Base-by-base conservation (phyloP, 2,888 invertebrate genomes). In the Rhamphomyia laevipes region DNA sequence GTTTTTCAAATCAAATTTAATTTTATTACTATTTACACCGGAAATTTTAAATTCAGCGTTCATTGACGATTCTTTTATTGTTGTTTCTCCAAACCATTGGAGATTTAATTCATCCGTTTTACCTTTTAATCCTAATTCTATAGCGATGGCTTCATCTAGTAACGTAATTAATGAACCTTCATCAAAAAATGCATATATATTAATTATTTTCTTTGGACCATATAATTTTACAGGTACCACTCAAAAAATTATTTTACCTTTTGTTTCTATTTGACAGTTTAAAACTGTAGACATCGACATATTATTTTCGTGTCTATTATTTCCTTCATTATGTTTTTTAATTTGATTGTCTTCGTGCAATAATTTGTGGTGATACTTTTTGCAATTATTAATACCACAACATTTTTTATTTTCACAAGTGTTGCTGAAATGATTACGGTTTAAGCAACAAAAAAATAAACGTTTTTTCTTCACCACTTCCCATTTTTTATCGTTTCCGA, bases 151-250 rank as follows among this genome's bases (percentile, higher is more conserved):
- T 11, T 49, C 49, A 9, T 55, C 52, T 18, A 57, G 30, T 3
- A 55, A 46, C 0, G 53, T 52, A 1, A 54, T 46, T 6, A 54
- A 55, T 13, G 54, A 55, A 33, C 52, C 54, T 46, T 54, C 49
- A 16, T 50, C 44, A n/a, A 54, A 48, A 35, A 55, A 47, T 2
- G 51, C 52, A 11, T 43, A 52, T 23, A 31, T 45, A 6, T 16
- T 6, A 13, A 51, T 42, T 31, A 40, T 41, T 7, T 17, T 18
- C 1, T 38, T 30, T 16, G 46, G 47, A 10, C 50, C 50, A 31
- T 18, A 42, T 9, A 54, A 12, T 9, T 46, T 51, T 4, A 52
- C 42, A 0, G 54, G 51, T 15, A 55, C 4, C 12, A 54, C 42
- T 33, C 49, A 43, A 27, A 52, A 54, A 3, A 51, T 44, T 13